Evolutionary conservation across 2,797 vertebrate species (phyloP), one percentile per base, ranked within the genome.

Genomic region (Gallinago stenura): DNA sequence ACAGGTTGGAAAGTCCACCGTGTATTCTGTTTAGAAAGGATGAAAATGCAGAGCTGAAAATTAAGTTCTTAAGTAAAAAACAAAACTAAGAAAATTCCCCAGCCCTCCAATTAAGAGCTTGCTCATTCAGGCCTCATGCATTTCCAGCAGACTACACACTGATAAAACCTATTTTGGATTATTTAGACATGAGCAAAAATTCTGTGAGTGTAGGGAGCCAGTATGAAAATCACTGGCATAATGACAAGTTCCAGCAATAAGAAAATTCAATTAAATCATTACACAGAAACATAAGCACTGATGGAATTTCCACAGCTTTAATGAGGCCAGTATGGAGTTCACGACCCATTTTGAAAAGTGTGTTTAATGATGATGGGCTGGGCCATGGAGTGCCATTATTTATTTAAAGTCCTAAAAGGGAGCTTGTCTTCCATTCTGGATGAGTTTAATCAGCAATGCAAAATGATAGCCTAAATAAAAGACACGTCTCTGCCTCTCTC

Each of bases 211-310:
- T 93, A 82, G 43, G 43, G 54, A 90, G 43, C 57, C 71, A 88
- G 73, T 69, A 84, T 81, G 80, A 94, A 95, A 95, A 90, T 91
- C 88, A 69, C 20, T 69, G 76, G 69, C 88, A 87, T 82, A 86
- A 95, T 54, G 70, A 94, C 90, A 93, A 88, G 83, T 21, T 90
- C 37, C 70, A 84, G 80, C 45, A 93, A 72, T 91, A 93, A 81
- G 83, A 90, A 95, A 95, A 95, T 89, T 95, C 61, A 96, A 83
- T 96, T 95, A 96, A 93, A 95, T 90, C 87, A 90, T 93, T 97
- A 90, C 69, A 83, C 60, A 85, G 91, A 85, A 95, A 90, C 82
- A 85, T 85, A 73, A 86, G 45, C 79, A 89, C 56, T 95, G 84
- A 91, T 94, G 57, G 72, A 93, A 89, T 95, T 92, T 95, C 87